Evolutionary conservation across 1,140 invertebrate species (phyloP), one percentile per base, ranked within the genome.

Genomic region (Nylanderia fulva): DNA sequence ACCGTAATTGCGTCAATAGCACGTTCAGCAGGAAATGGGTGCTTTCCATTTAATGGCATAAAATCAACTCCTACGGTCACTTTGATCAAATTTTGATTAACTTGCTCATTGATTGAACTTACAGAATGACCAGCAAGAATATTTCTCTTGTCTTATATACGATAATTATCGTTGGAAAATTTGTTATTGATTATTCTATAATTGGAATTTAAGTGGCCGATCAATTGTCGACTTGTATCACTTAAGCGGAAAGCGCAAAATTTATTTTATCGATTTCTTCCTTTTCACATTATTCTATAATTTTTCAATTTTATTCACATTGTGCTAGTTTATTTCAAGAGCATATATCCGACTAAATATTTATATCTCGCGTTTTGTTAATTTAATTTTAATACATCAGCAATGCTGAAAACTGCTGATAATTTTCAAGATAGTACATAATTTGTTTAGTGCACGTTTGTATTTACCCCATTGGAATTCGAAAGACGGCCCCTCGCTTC

Each of bases 391-490:
- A 11, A 29, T 11, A n/a, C 39, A 24, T 6, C 24, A 8, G n/a
- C n/a, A n/a, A n/a, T n/a, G n/a, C n/a, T 71, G 58, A 45, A 72
- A 82, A 42, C 15, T n/a, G 18, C 18, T n/a, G 60, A 21, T n/a
- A 21, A n/a, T 42, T 77, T 80, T 15, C 24, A 58, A 71, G 64
- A 58, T 72, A 24, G 36, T 13, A 21, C 24, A 52, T 27, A 82
- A 82, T 82, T 82, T 45, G 77, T 48, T 42, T 54, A 63, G 77
- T 83, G 61, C 42, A 56, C 64, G 21, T n/a, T 64, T 52, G 74
- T 42, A 58, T 76, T 76, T 48, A 66, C n/a, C 27, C 45, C 52
- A 88, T 76, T 86, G 76, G 86, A 85, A 90, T 89, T 90, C 68
- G 58, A 85, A 69, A 90, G 83, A 88, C 61, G 63, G 61, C 61